Conservation (phyloP, 2,113 vertebrate genomes). For the Dinomys branickii region DNA sequence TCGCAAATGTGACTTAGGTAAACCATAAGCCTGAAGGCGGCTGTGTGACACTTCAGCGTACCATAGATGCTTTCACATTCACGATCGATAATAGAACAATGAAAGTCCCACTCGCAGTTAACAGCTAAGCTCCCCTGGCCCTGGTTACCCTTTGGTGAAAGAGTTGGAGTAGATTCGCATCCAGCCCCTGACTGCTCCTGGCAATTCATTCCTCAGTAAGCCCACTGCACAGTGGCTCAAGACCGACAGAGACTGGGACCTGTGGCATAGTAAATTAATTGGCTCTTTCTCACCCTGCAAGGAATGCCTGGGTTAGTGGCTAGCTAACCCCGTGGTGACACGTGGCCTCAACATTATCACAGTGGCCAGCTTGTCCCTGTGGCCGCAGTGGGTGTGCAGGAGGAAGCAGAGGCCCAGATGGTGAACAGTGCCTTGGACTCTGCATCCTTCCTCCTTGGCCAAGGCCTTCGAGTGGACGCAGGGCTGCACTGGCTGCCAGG, state of each 20-base stretch:
- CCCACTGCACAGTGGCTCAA: background rate
- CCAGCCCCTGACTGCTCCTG: too few relatives aligned
- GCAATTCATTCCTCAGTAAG: too few relatives aligned
- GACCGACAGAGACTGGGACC: background rate
- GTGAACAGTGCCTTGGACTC: background rate
- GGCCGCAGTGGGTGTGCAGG: background rate
- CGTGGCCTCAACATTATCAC: conserved; percentile 35
- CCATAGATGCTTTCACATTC: background rate
- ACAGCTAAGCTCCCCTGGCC: background rate
- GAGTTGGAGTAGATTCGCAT: background rate
- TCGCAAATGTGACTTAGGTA: background rate
- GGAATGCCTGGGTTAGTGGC: background rate
- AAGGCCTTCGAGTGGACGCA: background rate
- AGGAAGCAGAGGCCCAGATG: conserved; percentile 27
- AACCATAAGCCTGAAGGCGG: background rate
- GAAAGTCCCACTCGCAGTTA: background rate
- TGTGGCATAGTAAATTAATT: background rate
- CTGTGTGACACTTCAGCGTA: background rate
- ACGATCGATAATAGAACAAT: background rate
- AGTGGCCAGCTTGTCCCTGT: conserved; percentile 25
- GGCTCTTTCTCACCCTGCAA: background rate
- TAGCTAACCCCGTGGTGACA: background rate
- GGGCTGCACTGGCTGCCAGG: background rate
- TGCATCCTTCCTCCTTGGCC: background rate
- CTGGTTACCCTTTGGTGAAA: background rate